phyloP scores from a whole-genome alignment of 2,797 vertebrate species.

The Apodemus agrarius region DNA sequence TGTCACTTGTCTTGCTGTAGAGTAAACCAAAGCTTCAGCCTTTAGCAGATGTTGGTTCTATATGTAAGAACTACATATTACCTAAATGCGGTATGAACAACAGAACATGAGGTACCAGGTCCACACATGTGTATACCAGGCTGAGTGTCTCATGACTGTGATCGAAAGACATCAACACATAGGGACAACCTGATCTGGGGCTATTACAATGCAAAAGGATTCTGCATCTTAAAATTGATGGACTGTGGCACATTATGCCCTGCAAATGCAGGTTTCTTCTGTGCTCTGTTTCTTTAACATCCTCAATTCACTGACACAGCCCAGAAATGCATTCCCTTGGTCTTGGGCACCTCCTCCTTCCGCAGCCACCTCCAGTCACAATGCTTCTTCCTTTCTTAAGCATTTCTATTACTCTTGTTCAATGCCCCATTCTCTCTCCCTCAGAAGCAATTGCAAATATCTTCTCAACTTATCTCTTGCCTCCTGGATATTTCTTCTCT shows the following conservation, averaged over 20 bases:
- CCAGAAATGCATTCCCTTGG: background rate
- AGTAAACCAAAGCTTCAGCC: background rate
- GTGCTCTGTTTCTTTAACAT: background rate
- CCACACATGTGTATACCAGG: fast-evolving
- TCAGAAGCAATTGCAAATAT: background rate
- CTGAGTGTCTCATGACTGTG: background rate
- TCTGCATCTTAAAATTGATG: background rate
- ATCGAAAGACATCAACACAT: background rate
- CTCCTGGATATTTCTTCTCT: conserved; percentile 60
- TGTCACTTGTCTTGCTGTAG: background rate
- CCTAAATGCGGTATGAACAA: background rate
- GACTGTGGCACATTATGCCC: background rate
- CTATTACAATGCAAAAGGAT: background rate
- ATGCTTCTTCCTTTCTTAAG: background rate
- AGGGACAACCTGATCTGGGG: background rate
- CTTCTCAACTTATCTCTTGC: conserved; percentile 5
- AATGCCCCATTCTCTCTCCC: background rate
- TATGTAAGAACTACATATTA: background rate
- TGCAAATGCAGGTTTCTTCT: background rate
- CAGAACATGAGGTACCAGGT: too few relatives aligned
- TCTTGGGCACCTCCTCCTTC: background rate
- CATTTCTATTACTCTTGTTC: background rate
- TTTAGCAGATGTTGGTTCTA: background rate
- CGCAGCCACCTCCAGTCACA: background rate
- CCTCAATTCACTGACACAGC: background rate